phyloP scores from a whole-genome alignment of 2,113 vertebrate genomes.

The Sigmodon hispidus region DNA sequence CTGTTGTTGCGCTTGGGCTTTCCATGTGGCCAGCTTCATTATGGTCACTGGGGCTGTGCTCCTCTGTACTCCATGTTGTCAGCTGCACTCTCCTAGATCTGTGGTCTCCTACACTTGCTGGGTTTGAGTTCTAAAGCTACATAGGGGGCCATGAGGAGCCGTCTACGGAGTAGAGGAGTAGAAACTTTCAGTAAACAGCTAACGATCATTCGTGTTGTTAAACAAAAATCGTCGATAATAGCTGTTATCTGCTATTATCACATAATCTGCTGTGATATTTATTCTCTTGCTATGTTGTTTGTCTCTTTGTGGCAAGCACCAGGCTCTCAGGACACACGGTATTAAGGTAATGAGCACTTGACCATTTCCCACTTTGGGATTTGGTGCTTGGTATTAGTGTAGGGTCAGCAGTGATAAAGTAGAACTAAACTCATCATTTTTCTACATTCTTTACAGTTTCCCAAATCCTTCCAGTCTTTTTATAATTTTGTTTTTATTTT shows the following conservation, averaged over 20 bases:
- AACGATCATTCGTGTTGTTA: too few relatives aligned
- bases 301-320: background rate
- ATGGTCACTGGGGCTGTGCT: too few relatives aligned
- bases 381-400: background rate
- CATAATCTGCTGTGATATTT: fast-evolving
- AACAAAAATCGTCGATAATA: background rate
- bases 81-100: background rate
- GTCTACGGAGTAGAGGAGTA: background rate
- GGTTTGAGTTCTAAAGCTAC: background rate
- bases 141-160: background rate
- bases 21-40: background rate
- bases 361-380: background rate
- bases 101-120: background rate
- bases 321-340: background rate
- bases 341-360: background rate
- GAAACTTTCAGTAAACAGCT: background rate
- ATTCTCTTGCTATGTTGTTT: background rate
- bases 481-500: background rate
- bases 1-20: background rate
- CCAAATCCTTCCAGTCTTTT: background rate
- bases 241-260: too few relatives aligned
- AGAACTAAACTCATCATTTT: background rate
- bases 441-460: background rate
- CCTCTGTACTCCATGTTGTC: background rate
- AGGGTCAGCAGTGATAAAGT: background rate